Base-by-base conservation (phyloP, 2,888 invertebrate species). In the Drosophila nr. perissopoda region DNA sequence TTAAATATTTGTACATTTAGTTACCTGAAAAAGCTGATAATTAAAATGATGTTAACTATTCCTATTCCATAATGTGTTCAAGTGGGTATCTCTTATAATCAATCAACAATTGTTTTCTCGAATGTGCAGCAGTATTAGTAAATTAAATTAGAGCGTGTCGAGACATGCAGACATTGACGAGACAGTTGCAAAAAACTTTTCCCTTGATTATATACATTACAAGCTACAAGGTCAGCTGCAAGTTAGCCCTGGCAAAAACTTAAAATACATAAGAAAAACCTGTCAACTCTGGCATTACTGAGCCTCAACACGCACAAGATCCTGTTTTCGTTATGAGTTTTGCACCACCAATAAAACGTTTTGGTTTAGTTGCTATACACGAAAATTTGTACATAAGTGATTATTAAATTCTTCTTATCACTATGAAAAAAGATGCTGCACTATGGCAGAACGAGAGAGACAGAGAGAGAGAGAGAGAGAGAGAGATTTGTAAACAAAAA, bases 401-500 rank as follows among this genome's bases (percentile, higher is more conserved):
- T 42, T 29, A 42, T 33, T 38, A 27, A 36, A 51, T 27, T 38
- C 4, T 27, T 18, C 76, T 78, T 78, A 78, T 78, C 81, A 64
- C n/a, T 13, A 10, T 25, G 3, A 38, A 18, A n/a, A 52, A 58
- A 49, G 33, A 54, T 74, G 59, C 31, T 48, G 33, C 42, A 62
- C 25, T n/a, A 0, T 10, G 56, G 4, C 18, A 54, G 57, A 53
- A 25, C 2, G 42, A 52, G 62, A 65, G 29, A 53, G 78, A 53
- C 18, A 73, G 33, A 53, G 78, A 73, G 78, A 53, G 21, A 73
- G 33, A 53, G 78, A 73, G 7, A 7, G 42, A 52, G 62, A 65
- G 29, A 53, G 78, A 53, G 21, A 73, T 61, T 65, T 72, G 73
- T 72, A 72, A 72, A 72, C 72, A 72, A 72, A 72, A 38, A 49